These are phyloP conservation scores for Lordiphosa fenestrarum DNA, from an alignment of 2,888 invertebrate species.

Conservation along the genomic window DNA sequence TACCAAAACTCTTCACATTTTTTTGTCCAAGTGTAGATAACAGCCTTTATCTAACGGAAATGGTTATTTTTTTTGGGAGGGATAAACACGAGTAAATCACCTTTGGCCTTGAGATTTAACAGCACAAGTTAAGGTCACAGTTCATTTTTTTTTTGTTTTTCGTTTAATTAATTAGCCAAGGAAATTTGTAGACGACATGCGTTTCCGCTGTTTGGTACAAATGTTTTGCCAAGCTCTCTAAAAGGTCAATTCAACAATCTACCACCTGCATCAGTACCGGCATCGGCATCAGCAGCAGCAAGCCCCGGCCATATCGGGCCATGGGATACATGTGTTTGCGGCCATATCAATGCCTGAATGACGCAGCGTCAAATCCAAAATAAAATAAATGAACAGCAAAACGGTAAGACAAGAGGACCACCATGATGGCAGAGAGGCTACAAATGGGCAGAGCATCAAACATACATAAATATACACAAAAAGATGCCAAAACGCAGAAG, in stretches of 20 bases:
- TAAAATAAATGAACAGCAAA: slow-evolving; percentile 63
- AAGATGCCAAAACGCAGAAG: slow-evolving; percentile 61
- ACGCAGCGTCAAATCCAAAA: slow-evolving; percentile 70
- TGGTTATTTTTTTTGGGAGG: slow-evolving; percentile 11
- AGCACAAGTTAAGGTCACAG: slow-evolving; percentile 35
- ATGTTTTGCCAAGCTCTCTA: slow-evolving; percentile 71
- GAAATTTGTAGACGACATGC: slow-evolving; percentile 66
- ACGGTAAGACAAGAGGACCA: slow-evolving; percentile 72
- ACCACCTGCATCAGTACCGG: slow-evolving; percentile 55
- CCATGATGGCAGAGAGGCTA: slow-evolving; percentile 63
- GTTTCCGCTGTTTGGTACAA: slow-evolving; percentile 67
- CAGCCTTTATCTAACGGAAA: slow-evolving; percentile 47
- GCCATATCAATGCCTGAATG: slow-evolving; percentile 69
- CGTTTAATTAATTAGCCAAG: slow-evolving; percentile 27
- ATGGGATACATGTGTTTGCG: slow-evolving; percentile 28
- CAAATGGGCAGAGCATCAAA: slow-evolving; percentile 68
- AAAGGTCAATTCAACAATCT: slow-evolving; percentile 53
- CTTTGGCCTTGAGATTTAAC: slow-evolving; percentile 11
- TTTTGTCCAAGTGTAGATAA: slow-evolving; percentile 17
- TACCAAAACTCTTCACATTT: too few relatives aligned
- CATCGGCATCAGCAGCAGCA: slow-evolving; percentile 8
- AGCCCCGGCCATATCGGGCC: slow-evolving; percentile 32
- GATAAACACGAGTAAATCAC: slow-evolving; percentile 36
- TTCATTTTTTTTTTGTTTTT: slow-evolving; percentile 24
- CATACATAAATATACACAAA: slow-evolving; percentile 32